A percentile compares a stretch with the other conserved stretches of the same genome.
Conservation (phyloP, 2,797 vertebrate species). For the Pogonophryne albipinna region DNA sequence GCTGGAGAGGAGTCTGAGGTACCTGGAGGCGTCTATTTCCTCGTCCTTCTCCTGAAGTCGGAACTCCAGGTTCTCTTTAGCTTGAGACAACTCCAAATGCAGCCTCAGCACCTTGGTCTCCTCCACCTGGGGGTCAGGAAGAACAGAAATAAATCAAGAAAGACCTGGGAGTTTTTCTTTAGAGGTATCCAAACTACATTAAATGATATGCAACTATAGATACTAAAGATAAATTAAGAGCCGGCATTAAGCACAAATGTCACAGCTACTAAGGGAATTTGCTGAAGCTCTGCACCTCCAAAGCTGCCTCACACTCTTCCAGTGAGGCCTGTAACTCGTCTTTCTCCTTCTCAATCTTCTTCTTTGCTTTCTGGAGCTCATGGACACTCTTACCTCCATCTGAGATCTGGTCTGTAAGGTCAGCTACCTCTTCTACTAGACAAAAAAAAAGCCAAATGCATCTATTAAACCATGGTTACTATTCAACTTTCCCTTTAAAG, state of each 20-base stretch:
- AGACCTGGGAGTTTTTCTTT: not conserved
- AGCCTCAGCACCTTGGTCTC: conserved; percentile 88
- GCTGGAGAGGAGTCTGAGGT: conserved; percentile 7
- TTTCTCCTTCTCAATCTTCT: conserved; percentile 90
- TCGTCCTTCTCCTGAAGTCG: conserved; percentile 89
- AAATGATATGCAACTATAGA: not conserved
- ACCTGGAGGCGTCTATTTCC: conserved; percentile 84
- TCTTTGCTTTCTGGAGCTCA: conserved; percentile 89
- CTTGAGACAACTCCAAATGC: conserved; percentile 87
- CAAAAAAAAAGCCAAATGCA: not conserved
- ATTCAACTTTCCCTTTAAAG: not conserved
- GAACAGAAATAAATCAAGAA: not conserved
- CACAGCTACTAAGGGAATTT: not conserved
- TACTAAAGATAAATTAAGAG: not conserved
- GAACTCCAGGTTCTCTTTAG: conserved; percentile 85
- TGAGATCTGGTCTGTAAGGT: conserved; percentile 87
- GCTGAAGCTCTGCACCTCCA: conserved; percentile 79
- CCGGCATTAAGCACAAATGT: not conserved
- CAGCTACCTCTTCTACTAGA: conserved; percentile 84
- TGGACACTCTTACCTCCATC: conserved; percentile 87
- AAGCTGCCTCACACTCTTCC: conserved; percentile 87
- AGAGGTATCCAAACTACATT: no score
- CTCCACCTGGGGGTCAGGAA: conserved; percentile 76
- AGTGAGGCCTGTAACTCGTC: conserved; percentile 88
- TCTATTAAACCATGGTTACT: not conserved